Evolutionary conservation across 30 jellyfish, hydroid and myxozoan genomes (phyloP).

Genomic region (Aurelia sp.): DNA sequence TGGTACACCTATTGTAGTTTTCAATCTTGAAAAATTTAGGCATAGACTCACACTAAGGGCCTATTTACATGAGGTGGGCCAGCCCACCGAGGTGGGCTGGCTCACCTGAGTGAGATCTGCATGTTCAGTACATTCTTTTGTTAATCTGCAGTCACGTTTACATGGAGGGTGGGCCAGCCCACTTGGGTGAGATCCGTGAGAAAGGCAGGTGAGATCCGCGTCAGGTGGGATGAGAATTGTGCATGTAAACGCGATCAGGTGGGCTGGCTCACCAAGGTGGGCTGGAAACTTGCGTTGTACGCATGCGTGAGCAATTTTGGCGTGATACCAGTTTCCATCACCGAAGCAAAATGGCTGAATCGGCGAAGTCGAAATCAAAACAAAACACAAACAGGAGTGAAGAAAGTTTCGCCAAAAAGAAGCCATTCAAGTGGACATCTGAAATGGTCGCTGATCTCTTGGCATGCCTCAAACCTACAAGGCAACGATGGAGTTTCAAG

Average conservation of each 20-base stretch:
- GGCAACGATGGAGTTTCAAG: constrained; percentile 22
- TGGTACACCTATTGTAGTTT: too few species aligned
- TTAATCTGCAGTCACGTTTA: not conserved
- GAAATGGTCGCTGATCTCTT: constrained; percentile 45
- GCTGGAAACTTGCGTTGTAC: not conserved
- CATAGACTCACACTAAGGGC: too few species aligned
- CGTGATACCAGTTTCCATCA: constrained; percentile 9
- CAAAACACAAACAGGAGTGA: not conserved
- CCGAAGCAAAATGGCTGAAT: constrained; percentile 6
- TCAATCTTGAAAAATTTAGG: too few species aligned
- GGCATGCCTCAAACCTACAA: constrained; percentile 34
- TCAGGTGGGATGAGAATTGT: constrained; percentile 43
- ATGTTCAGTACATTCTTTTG: not conserved
- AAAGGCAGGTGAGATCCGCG: constrained; percentile 36
- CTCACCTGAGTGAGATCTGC: constrained; percentile 14
- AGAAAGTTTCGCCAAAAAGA: not conserved
- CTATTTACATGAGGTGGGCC: not conserved
- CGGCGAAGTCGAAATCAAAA: not conserved
- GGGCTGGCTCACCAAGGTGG: too few species aligned
- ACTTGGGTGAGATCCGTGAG: constrained; percentile 46
- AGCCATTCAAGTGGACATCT: constrained; percentile 44
- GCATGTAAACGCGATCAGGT: constrained; percentile 38
- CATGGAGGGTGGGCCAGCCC: not conserved
- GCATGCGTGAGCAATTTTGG: constrained; percentile 45
- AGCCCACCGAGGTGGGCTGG: too few species aligned